A percentile compares a stretch with the other conserved stretches of the same genome.
These are phyloP conservation scores for Erithacus rubecula DNA, from an alignment of 2,797 vertebrate species.

Conservation along the genomic window DNA sequence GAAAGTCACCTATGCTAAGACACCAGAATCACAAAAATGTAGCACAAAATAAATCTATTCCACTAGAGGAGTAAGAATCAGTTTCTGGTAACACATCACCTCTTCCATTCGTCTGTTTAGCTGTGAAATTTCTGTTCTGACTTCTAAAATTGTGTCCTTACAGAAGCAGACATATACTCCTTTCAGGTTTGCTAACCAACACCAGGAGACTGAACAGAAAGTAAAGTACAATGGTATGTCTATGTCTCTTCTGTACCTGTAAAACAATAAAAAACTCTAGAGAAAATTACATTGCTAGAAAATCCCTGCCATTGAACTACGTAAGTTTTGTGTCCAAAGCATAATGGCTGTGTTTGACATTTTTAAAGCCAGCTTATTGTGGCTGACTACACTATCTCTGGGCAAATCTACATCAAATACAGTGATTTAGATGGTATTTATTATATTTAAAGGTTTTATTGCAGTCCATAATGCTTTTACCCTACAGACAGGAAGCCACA, in stretches of 20 bases:
- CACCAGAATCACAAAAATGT: not conserved
- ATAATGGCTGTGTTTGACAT: not conserved
- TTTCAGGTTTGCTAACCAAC: not conserved
- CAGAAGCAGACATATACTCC: not conserved
- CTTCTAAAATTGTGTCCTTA: not conserved
- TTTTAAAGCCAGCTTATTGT: not conserved
- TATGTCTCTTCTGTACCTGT: not conserved
- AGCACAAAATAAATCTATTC: not conserved
- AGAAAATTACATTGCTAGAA: not conserved
- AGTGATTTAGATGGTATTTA: not conserved
- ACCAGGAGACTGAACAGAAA: not conserved
- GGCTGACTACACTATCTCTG: not conserved
- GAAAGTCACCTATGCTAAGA: not conserved
- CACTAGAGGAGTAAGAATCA: not conserved
- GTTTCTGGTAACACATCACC: not conserved
- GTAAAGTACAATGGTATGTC: not conserved
- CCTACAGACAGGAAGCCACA: constrained; percentile 15
- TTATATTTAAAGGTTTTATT: not conserved
- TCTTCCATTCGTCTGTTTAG: not conserved
- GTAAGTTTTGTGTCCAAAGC: not conserved
- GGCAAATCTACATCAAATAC: not conserved
- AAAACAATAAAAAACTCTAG: not conserved
- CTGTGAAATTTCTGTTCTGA: not conserved
- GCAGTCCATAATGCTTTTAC: not conserved
- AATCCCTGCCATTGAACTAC: not conserved